Conservation (phyloP, 2,113 vertebrate genomes). For the Rhea pennata region DNA sequence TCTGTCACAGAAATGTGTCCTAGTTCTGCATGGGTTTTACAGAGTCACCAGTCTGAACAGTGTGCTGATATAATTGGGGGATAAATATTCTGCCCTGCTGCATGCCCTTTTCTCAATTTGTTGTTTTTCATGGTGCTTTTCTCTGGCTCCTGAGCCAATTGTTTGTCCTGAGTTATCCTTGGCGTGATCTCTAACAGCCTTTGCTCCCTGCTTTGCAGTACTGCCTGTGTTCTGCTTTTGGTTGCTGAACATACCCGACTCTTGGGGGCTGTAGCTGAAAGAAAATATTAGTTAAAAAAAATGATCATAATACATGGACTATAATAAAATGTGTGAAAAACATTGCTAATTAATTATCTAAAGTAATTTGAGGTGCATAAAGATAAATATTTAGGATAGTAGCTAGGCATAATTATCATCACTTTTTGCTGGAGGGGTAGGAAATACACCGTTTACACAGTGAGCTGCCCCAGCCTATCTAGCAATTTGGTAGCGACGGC, state of each 20-base stretch:
- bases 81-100: conserved; percentile 7
- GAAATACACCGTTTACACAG: neutral
- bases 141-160: neutral
- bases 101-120: neutral
- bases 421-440: neutral
- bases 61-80: neutral
- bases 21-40: neutral
- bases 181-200: neutral
- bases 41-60: neutral
- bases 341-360: neutral
- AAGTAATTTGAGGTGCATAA: neutral
- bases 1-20: neutral
- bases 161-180: neutral
- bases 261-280: neutral
- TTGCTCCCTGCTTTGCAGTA: neutral
- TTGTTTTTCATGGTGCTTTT: neutral
- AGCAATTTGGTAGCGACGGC: neutral
- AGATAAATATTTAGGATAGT: neutral
- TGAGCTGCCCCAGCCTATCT: neutral
- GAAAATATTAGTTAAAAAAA: neutral
- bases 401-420: neutral
- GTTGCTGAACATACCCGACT: neutral
- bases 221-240: neutral
- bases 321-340: neutral
- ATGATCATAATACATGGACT: neutral